A percentile compares a stretch with the other conserved stretches of the same genome.
Evolutionary conservation across 2,797 vertebrate genomes (phyloP).

Genomic region (Hephaestus fuliginosus): DNA sequence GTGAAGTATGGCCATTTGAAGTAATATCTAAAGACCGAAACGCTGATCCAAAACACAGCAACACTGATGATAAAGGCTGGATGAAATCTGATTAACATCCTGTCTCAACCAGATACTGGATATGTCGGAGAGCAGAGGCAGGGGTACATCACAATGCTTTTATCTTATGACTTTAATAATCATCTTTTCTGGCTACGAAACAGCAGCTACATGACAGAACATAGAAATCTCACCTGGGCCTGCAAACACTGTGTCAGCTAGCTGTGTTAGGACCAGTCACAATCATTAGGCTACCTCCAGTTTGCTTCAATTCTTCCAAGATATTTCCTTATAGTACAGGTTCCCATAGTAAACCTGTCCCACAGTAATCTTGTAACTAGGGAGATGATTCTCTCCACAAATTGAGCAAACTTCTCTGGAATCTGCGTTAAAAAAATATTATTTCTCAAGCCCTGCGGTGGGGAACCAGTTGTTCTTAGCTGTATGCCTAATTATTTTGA

Average conservation of each 20-base stretch:
- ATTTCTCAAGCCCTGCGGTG: slow-evolving; percentile 36
- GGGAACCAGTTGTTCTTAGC: slow-evolving; percentile 41
- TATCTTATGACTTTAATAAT: background rate
- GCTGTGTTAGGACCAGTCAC: background rate
- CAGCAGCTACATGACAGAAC: background rate
- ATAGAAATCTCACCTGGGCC: background rate
- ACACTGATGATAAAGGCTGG: background rate
- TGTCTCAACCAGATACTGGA: background rate
- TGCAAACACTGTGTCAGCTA: background rate
- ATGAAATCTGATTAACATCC: background rate
- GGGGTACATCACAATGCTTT: background rate
- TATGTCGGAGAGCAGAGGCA: background rate
- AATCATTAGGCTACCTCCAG: background rate
- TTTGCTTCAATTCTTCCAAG: slow-evolving; percentile 1
- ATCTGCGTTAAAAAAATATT: slow-evolving; percentile 36
- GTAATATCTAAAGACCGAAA: background rate
- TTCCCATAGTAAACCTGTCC: slow-evolving; percentile 11
- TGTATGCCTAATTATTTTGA: slow-evolving; percentile 51
- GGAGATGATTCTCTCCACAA: slow-evolving; percentile 14
- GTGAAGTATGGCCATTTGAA: background rate
- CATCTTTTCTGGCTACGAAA: slow-evolving; percentile 2
- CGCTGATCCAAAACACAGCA: background rate
- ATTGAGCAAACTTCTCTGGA: slow-evolving; percentile 10
- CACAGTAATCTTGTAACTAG: background rate
- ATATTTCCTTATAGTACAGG: background rate